These are phyloP conservation scores for Monopis laevigella DNA, from an alignment of 2,888 invertebrate genomes.

Conservation along the genomic window DNA sequence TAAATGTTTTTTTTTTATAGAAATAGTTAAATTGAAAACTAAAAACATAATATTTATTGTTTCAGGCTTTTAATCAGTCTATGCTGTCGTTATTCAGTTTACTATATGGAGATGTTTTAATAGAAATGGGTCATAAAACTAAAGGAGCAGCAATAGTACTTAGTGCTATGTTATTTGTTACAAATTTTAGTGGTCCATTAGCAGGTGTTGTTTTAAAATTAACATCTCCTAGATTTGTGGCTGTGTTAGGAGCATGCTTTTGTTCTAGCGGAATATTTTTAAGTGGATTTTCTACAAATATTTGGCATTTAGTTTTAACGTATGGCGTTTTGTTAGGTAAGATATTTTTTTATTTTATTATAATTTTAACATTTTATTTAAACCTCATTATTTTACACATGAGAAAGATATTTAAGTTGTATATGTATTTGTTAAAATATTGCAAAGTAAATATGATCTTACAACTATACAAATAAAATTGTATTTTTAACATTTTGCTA, in stretches of 20 bases:
- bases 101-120: conserved; percentile 72
- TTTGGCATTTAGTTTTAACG: conserved; percentile 48
- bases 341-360: conserved; percentile 26
- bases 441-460: no score
- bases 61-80: conserved; percentile 75
- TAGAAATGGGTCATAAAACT: conserved; percentile 70
- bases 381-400: no score
- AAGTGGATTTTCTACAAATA: conserved; percentile 52
- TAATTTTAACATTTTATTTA: no score
- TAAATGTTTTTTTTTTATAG: background rate
- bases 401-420: no score
- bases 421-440: no score
- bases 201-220: conserved; percentile 73
- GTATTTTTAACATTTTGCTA: no score
- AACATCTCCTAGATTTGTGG: conserved; percentile 50
- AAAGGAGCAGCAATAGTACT: conserved; percentile 74
- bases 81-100: conserved; percentile 76
- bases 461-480: no score
- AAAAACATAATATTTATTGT: conserved; percentile 17
- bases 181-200: conserved; percentile 74
- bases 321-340: conserved; percentile 56
- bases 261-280: conserved; percentile 52
- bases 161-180: conserved; percentile 72
- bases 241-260: conserved; percentile 43
- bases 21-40: no score